Base-by-base conservation (phyloP, 2,113 vertebrate genomes). In the Pampusana beccarii region DNA sequence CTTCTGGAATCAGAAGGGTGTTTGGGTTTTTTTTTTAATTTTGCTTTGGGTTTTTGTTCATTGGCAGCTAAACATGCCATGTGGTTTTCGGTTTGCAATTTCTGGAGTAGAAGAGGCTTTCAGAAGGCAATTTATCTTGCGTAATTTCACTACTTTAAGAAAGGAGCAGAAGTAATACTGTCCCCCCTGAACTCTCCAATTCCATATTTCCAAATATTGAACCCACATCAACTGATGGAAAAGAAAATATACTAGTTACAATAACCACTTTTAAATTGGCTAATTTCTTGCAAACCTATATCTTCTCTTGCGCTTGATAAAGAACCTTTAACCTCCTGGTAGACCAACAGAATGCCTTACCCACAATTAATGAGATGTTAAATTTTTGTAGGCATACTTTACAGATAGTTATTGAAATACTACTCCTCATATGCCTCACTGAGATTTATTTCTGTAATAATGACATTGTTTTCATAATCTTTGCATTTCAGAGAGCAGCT, bases 61-160 rank as follows among this genome's bases (percentile, higher is more conserved):
- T 19, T 83, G 79, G 80, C 75, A 85, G 66, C 50, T 61, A 83
- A 96, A 80, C 9, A 25, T 42, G 16, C 51, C 83, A 81, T 86
- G 84, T 69, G 46, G 26, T 64, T 86, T 83, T 73, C 66, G 80
- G 72, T 62, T 62, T 83, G 31, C 33, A 88, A 72, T 64, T 92
- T 92, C 50, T 92, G 69, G 58, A 91, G 62, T 42, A 83, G 51
- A 91, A 95, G 34, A 71, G 23, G n/a, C 20, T 88, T 93, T 92
- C 46, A 46, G 50, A 72, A 93, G 90, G 72, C 4, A 62, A 80
- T 21, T 80, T 67, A 13, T 56, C 56, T 90, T 84, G 33, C 34
- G 74, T 48, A 74, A 89, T 51, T 81, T 84, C 56, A 92, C 18
- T 42, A 31, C 31, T 70, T 50, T 10, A 54, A 66, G 54, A 74